These are phyloP conservation scores for Mormyrus iriodes DNA, from an alignment of 2,113 vertebrate genomes.

Conservation along the genomic window DNA sequence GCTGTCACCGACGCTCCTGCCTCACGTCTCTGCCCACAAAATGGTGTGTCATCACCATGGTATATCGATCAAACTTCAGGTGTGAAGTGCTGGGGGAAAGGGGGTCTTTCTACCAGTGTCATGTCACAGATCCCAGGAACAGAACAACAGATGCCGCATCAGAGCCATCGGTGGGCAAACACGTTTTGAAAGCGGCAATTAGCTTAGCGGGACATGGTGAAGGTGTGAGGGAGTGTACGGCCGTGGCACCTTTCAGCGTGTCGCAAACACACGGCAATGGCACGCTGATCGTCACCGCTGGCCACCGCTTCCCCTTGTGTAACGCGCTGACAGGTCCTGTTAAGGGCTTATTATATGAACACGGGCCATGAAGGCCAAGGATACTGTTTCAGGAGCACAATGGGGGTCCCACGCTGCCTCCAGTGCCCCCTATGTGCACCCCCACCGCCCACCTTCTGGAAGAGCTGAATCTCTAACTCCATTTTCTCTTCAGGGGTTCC, in stretches of 20 bases:
- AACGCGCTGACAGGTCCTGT: slow-evolving; percentile 74
- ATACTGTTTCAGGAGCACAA: slow-evolving; percentile 58
- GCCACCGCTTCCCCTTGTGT: slow-evolving; percentile 50
- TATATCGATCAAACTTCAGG: slow-evolving; percentile 65
- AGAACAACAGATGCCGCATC: not conserved
- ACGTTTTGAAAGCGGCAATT: slow-evolving; percentile 43
- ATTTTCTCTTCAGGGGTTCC: not conserved
- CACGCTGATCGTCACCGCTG: slow-evolving; percentile 51
- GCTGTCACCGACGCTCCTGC: slow-evolving; percentile 42
- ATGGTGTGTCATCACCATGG: slow-evolving; percentile 67
- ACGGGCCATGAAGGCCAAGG: slow-evolving; percentile 51
- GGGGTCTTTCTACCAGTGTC: slow-evolving; percentile 31
- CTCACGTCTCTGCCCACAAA: slow-evolving; percentile 41
- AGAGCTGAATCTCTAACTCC: not conserved
- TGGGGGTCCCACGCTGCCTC: slow-evolving; percentile 21
- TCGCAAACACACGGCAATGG: slow-evolving; percentile 63
- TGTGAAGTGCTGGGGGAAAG: slow-evolving; percentile 53
- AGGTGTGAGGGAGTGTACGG: slow-evolving; percentile 7
- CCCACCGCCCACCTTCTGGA: slow-evolving; percentile 25
- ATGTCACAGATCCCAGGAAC: slow-evolving; percentile 17
- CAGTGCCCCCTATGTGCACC: not conserved
- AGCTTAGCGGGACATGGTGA: not conserved
- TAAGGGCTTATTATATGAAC: slow-evolving; percentile 63
- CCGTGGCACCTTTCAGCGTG: slow-evolving; percentile 59
- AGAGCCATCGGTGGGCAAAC: slow-evolving; percentile 42